phyloP scores from a whole-genome alignment of 1,140 invertebrate species.

The Diploscapter pachys region DNA sequence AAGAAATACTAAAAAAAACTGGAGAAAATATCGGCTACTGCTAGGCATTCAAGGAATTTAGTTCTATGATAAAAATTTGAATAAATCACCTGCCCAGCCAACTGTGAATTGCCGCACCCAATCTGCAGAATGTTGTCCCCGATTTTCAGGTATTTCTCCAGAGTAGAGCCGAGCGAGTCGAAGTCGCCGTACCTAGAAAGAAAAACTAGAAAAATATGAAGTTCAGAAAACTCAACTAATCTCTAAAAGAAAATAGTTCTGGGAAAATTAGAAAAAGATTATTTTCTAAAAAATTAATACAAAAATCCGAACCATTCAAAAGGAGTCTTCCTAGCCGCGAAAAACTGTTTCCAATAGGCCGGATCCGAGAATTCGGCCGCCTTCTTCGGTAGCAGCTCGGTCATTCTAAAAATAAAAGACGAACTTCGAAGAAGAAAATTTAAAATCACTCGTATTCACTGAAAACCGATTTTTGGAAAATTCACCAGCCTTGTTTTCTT shows the following conservation, averaged over 20 bases:
- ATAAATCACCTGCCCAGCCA: conserved; percentile 45
- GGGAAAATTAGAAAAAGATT: neutral
- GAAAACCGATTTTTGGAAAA: too few relatives aligned
- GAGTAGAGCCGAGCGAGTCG: conserved; percentile 33
- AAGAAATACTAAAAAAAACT: too few relatives aligned
- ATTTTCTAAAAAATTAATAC: neutral
- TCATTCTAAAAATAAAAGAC: neutral
- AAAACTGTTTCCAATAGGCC: conserved; percentile 53
- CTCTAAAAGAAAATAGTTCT: neutral
- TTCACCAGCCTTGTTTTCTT: neutral
- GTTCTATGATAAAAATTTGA: neutral
- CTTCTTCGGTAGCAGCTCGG: conserved; percentile 1
- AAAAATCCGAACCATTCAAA: conserved; percentile 47
- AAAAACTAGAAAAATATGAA: neutral
- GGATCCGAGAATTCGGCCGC: conserved; percentile 41
- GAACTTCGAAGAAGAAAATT: neutral
- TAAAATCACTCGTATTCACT: neutral
- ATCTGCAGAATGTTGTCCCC: conserved; percentile 50
- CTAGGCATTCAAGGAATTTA: too few relatives aligned
- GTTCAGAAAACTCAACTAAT: neutral
- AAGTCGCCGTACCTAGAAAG: conserved; percentile 52
- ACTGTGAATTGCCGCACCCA: conserved; percentile 51
- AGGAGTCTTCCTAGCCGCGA: conserved; percentile 43
- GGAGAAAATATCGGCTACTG: too few relatives aligned
- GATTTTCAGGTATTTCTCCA: conserved; percentile 51